Evolutionary conservation across 2,113 vertebrate genomes (phyloP), one percentile per base, ranked within the genome.

Genomic region (Chloropsis cyanopogon): DNA sequence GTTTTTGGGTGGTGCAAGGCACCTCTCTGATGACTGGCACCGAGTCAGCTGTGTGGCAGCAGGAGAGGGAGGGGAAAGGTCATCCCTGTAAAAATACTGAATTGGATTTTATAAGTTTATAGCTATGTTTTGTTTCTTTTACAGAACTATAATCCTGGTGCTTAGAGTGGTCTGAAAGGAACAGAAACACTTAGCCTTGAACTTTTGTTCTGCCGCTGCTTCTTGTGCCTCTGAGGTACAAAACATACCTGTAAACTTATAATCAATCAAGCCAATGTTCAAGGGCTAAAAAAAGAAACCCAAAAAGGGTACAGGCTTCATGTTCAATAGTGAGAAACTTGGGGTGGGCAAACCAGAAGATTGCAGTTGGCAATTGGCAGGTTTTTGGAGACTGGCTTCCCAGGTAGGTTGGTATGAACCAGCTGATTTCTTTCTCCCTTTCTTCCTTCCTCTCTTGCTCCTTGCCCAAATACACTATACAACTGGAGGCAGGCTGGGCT

Each of bases 181-280:
- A 97, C 95, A 97, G 96, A 96, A 97, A 95, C 92, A 97, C 96
- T 96, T 97, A 96, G 94, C 95, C 96, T 95, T 97, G 96, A 97
- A 97, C 95, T 97, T 97, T 85, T 97, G 95, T 97, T 97, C 95
- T 96, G 79, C 90, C 80, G 78, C 95, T 77, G 86, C 93, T 96
- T 97, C 95, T 97, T 96, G 96, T 97, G 93, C 94, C 92, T 89
- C 90, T 94, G 86, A 95, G 84, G 95, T 93, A 96, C 95, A 97
- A 96, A 97, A 96, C 92, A 93, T 97, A 93, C 76, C 95, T 96
- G 95, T 96, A 97, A 97, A 97, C 90, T 97, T 97, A 94, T 89
- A 95, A 91, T 93, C 85, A 87, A 56, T 61, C 88, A 84, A 86
- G 75, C 37, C 0, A 0, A 44, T 91, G 82, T 80, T 90, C 86